Base-by-base conservation (phyloP, 2,888 invertebrate genomes). In the Gisinianus flammeolus region DNA sequence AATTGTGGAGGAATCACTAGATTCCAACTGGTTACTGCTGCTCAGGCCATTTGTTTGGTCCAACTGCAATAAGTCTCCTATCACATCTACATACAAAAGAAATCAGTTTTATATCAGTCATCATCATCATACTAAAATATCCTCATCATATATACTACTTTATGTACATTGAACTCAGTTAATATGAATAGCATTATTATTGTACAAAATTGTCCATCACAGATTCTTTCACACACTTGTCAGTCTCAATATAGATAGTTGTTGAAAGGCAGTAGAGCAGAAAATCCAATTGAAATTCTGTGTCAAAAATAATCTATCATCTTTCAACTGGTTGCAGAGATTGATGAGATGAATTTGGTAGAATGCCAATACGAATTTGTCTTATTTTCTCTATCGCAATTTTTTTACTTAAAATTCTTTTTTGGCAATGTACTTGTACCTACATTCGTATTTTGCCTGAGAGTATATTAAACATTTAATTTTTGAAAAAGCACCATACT, bases 1-100 rank as follows among this genome's bases (percentile, higher is more conserved):
- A 30, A 82, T 81, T n/a, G 82, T 82, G 1, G 82, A 82, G n/a
- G 82, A 82, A 80, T 81, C 82, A 64, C 79, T 79, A 22, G 80
- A 81, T 70, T 81, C 82, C 10, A 79, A 66, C 30, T 79, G 79
- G 35, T 64, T 73, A 73, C 78, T 78, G 35, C 76, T 76, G 31
- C 58, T 79, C 54, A 75, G 58, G 30, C 76, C 76, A 54, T 76
- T 76, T 30, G 76, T 76, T 30, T 78, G 78, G 62, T 76, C 80
- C 78, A 78, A 67, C 54, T 78, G 76, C 66, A 80, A 35, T n/a
- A 82, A 79, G 79, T 82, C 82, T 54, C 82, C 82, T 72, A 82
- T 80, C 80, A 80, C 80, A 77, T 80, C 80, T 79, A 73, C 22
- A 72, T 73, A 69, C 4, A 2, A 64, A 64, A 58, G n/a, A 2